Evolutionary conservation across 2,113 vertebrate genomes (phyloP).

Genomic region (Pangasianodon gigas): DNA sequence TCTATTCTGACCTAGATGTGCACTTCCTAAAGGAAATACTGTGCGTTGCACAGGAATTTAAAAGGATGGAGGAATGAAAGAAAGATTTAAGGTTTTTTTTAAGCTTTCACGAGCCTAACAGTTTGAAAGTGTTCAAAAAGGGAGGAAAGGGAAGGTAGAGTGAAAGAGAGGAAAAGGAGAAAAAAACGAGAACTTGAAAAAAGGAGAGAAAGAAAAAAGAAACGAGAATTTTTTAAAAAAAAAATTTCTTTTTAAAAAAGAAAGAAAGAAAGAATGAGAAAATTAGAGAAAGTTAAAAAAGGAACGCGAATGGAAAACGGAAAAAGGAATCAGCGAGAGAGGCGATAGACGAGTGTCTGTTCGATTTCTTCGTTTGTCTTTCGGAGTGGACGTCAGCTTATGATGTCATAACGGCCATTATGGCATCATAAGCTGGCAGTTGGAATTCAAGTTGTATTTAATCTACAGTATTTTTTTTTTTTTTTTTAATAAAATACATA

Average conservation of each 20-base stretch:
- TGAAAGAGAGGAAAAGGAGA: background rate
- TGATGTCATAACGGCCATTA: background rate
- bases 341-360: too few relatives aligned
- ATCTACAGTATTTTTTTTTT: background rate
- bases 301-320: background rate
- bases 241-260: too few relatives aligned
- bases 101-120: background rate
- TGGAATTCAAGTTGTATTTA: background rate
- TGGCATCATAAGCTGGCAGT: background rate
- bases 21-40: background rate
- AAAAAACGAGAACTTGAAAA: background rate
- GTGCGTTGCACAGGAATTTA: constrained; percentile 1
- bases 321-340: background rate
- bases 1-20: constrained; percentile 14
- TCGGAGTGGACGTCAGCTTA: background rate
- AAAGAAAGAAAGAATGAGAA: background rate
- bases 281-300: background rate
- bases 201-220: background rate
- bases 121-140: background rate
- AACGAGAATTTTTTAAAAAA: too few relatives aligned
- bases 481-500: background rate
- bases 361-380: background rate
- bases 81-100: background rate
- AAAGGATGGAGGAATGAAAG: constrained; percentile 3
- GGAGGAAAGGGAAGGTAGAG: background rate